These are phyloP conservation scores for Megathymus violae DNA, from an alignment of 1,140 invertebrate genomes.

Conservation along the genomic window DNA sequence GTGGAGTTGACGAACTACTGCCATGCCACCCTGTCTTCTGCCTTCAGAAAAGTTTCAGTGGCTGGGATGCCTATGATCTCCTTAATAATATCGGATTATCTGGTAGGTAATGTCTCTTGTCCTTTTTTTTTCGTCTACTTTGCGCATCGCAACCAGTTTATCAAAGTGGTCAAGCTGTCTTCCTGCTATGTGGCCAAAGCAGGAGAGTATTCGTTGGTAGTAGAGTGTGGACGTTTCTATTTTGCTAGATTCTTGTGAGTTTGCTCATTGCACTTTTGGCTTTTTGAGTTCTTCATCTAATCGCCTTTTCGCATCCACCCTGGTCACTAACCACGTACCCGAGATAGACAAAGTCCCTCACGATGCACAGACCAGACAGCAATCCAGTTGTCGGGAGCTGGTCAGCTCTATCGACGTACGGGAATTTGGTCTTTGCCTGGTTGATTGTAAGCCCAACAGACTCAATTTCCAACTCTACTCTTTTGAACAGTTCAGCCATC, in stretches of 20 bases:
- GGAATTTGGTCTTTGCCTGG: slow-evolving; percentile 24
- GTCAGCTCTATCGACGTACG: slow-evolving; percentile 11
- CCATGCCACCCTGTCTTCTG: too few species aligned
- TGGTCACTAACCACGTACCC: slow-evolving; percentile 3
- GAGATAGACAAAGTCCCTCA: slow-evolving; percentile 24
- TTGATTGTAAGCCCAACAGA: slow-evolving; percentile 24
- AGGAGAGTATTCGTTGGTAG: neutral
- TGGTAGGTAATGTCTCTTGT: neutral
- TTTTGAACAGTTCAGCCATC: neutral
- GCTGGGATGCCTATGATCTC: neutral
- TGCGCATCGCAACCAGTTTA: slow-evolving; percentile 8
- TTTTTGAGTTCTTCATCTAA: neutral
- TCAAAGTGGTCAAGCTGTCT: slow-evolving; percentile 8
- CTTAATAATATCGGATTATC: neutral
- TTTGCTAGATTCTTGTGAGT: neutral
- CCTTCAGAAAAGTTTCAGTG: too few species aligned
- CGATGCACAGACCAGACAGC: slow-evolving; percentile 12
- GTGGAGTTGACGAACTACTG: too few species aligned
- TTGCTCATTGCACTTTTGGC: neutral
- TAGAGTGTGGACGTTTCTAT: neutral
- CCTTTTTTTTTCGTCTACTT: slow-evolving; percentile 8
- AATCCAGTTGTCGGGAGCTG: slow-evolving; percentile 4
- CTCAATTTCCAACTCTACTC: neutral
- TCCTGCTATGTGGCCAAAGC: slow-evolving; percentile 16
- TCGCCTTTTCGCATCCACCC: slow-evolving; percentile 7